Percentiles rank a stretch among this genome's conserved stretches.
Conservation (phyloP, 2,797 vertebrate species). For the Parauchenoglanis punctatus region DNA sequence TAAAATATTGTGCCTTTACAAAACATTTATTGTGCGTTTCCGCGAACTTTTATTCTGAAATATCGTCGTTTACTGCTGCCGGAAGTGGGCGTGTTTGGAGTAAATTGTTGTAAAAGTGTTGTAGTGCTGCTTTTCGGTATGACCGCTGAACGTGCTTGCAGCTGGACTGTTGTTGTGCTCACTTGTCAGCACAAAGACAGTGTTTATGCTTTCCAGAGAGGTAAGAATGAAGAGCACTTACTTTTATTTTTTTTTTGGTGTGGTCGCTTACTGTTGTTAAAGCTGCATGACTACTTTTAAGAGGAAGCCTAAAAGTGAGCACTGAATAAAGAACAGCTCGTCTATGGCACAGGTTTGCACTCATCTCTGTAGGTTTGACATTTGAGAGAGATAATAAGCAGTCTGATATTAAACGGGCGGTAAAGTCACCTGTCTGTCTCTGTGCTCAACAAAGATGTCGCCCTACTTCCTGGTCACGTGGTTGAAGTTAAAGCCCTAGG, state of each 20-base stretch:
- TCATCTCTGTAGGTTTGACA: neutral
- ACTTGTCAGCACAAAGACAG: conserved; percentile 88
- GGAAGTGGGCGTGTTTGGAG: neutral
- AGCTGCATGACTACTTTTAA: neutral
- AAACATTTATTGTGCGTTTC: too few relatives aligned
- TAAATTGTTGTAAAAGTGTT: neutral
- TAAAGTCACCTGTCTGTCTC: neutral
- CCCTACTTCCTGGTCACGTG: neutral
- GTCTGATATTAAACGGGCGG: too few relatives aligned
- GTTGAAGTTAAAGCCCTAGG: neutral
- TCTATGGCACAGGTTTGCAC: too few relatives aligned
- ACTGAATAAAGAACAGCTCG: neutral
- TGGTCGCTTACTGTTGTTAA: too few relatives aligned
- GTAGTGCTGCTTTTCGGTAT: neutral
- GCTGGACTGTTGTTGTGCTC: conserved; percentile 85
- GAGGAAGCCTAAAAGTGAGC: neutral
- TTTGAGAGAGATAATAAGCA: neutral
- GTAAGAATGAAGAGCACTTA: conserved; percentile 62
- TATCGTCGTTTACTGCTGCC: neutral
- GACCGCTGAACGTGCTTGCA: conserved; percentile 33
- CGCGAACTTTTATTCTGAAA: neutral
- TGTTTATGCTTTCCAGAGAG: conserved; percentile 83
- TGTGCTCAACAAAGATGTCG: neutral
- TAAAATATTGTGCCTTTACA: too few relatives aligned
- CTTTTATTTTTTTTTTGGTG: neutral